These are phyloP conservation scores for Pocillopora damicornis DNA, from an alignment of 64 coral and sea anemone species.

Conservation along the genomic window DNA sequence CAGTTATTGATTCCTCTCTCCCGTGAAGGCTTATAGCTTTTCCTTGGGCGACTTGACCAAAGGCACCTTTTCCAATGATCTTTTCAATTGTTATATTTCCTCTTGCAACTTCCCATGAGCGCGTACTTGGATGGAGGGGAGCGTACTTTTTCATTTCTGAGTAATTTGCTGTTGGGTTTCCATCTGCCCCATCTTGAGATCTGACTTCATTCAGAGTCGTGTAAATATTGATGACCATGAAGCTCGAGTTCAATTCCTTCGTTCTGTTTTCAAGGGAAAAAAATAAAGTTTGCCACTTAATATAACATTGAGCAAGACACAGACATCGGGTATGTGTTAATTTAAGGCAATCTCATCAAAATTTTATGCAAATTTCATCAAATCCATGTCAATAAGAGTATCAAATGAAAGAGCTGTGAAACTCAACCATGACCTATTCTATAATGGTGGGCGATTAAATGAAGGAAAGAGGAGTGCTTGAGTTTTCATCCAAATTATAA, in stretches of 20 bases:
- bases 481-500: too few species aligned
- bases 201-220: background rate
- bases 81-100: slow-evolving; percentile 32
- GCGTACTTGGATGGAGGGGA: slow-evolving; percentile 3
- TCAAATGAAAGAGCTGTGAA: too few species aligned
- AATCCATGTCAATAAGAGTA: too few species aligned
- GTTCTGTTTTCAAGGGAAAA: background rate
- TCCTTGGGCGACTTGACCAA: slow-evolving; percentile 42
- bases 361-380: too few species aligned
- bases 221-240: background rate
- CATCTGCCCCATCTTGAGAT: background rate
- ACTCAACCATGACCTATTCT: too few species aligned
- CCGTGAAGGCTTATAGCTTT: background rate
- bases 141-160: slow-evolving; percentile 10
- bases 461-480: too few species aligned
- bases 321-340: too few species aligned
- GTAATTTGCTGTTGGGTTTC: background rate
- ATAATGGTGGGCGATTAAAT: too few species aligned
- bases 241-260: background rate
- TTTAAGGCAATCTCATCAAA: too few species aligned
- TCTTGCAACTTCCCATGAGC: slow-evolving; percentile 38
- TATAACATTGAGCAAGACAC: background rate
- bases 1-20: background rate
- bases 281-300: background rate
- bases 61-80: slow-evolving; percentile 38